Evolutionary conservation across 2,888 invertebrate genomes (phyloP).

Genomic region (Dryadula phaetusa): DNA sequence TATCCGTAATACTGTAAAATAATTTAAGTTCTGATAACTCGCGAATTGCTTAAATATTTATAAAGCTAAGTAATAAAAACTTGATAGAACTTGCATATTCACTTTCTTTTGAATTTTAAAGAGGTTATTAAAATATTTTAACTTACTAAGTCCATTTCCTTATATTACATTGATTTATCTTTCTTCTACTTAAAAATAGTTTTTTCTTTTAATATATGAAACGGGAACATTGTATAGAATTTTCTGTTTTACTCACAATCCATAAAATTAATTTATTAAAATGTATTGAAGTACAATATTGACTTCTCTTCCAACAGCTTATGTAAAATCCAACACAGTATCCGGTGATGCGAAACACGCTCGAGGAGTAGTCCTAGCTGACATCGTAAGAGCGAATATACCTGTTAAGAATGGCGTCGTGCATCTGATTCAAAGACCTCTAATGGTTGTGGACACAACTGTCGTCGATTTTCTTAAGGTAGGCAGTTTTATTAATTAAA

Average conservation of each 20-base stretch:
- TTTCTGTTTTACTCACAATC: too few species aligned
- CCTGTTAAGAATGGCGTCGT: conserved; percentile 96
- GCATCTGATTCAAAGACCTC: conserved; percentile 95
- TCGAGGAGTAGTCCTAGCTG: conserved; percentile 93
- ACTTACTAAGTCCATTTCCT: background rate
- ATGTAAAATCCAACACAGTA: conserved; percentile 93
- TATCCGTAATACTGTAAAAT: background rate
- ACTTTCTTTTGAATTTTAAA: background rate
- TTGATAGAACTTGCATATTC: conserved; percentile 8
- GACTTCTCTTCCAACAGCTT: conserved; percentile 81
- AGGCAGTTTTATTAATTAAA: conserved; percentile 41
- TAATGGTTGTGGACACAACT: conserved; percentile 96
- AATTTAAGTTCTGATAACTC: background rate
- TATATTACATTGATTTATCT: background rate
- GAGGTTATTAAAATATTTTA: background rate
- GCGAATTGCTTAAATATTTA: conserved; percentile 17
- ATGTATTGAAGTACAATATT: background rate
- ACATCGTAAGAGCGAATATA: conserved; percentile 95
- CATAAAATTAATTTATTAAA: too few species aligned
- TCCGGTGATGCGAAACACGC: conserved; percentile 91
- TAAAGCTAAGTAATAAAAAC: conserved; percentile 12
- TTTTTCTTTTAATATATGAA: too few species aligned
- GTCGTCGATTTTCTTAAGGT: conserved; percentile 94
- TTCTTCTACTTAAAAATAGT: too few species aligned
- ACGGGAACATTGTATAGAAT: too few species aligned